Evolutionary conservation across 1,140 invertebrate genomes (phyloP).

Genomic region (Gryon sp.): DNA sequence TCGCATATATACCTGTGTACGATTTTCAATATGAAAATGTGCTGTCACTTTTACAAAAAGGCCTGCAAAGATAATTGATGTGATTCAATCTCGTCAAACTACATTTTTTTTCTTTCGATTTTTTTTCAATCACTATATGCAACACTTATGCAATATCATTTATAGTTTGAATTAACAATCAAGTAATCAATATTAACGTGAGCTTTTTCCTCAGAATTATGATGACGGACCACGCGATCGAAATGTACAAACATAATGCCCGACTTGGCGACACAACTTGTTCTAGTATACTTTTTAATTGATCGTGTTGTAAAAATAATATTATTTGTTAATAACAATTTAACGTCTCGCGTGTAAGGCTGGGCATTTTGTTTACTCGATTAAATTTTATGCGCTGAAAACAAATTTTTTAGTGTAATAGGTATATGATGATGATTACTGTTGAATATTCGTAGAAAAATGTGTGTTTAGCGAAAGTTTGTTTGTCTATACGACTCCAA

Average conservation of each 20-base stretch:
- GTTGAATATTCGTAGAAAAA: too few species aligned
- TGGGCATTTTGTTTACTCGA: not conserved
- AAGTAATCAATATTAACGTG: not conserved
- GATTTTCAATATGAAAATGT: slow-evolving; percentile 10
- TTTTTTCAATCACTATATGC: not conserved
- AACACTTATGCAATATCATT: not conserved
- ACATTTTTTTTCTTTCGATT: too few species aligned
- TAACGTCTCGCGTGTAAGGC: not conserved
- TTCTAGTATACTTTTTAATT: not conserved
- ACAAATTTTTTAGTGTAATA: not conserved
- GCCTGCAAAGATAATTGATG: not conserved
- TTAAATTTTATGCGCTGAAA: not conserved
- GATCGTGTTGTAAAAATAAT: slow-evolving; percentile 14
- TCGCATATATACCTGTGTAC: not conserved
- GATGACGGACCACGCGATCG: not conserved
- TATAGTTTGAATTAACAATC: not conserved
- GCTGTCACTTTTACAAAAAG: slow-evolving; percentile 7
- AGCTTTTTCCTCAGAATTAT: not conserved
- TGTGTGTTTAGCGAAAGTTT: too few species aligned
- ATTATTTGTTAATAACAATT: slow-evolving; percentile 20
- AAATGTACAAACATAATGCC: not conserved
- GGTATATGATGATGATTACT: too few species aligned
- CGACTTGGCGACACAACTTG: not conserved
- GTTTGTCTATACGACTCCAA: too few species aligned
- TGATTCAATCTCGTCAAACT: not conserved